phyloP scores from a whole-genome alignment of 1,140 invertebrate species.

The Neodiprion lecontei region DNA sequence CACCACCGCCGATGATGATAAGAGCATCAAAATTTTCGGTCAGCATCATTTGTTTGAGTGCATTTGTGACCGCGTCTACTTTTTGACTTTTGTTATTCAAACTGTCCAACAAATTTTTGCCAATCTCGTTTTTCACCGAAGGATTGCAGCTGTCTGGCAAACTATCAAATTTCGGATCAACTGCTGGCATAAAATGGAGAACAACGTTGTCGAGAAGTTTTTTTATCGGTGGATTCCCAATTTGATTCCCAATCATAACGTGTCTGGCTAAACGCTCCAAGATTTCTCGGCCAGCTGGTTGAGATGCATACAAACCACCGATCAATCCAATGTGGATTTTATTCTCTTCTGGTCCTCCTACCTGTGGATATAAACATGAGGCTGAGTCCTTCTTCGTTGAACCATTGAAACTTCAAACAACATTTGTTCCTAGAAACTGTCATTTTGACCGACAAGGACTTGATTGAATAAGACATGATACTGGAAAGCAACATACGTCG shows the following conservation, averaged over 20 bases:
- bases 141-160: conserved; percentile 59
- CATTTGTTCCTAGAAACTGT: conserved; percentile 13
- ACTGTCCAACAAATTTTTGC: conserved; percentile 64
- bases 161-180: conserved; percentile 66
- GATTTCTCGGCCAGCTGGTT: conserved; percentile 85
- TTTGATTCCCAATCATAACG: conserved; percentile 73
- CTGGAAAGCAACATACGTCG: conserved; percentile 56
- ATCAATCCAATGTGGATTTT: conserved; percentile 84
- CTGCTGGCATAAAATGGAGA: conserved; percentile 80
- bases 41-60: conserved; percentile 65
- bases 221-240: conserved; percentile 69
- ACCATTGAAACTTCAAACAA: too few relatives aligned
- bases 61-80: conserved; percentile 59
- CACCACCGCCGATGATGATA: conserved; percentile 70
- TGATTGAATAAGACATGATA: background rate
- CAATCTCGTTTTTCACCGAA: conserved; percentile 63
- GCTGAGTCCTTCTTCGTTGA: too few relatives aligned
- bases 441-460: background rate
- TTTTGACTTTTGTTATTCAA: conserved; percentile 51
- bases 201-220: conserved; percentile 74
- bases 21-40: conserved; percentile 68
- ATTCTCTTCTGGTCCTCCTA: conserved; percentile 75
- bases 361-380: conserved; percentile 52
- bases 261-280: conserved; percentile 83
- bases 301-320: conserved; percentile 83